Percentiles rank a stretch among this genome's conserved stretches.
phyloP scores from a whole-genome alignment of 2,888 invertebrate genomes.

The Sarcophaga variegata region DNA sequence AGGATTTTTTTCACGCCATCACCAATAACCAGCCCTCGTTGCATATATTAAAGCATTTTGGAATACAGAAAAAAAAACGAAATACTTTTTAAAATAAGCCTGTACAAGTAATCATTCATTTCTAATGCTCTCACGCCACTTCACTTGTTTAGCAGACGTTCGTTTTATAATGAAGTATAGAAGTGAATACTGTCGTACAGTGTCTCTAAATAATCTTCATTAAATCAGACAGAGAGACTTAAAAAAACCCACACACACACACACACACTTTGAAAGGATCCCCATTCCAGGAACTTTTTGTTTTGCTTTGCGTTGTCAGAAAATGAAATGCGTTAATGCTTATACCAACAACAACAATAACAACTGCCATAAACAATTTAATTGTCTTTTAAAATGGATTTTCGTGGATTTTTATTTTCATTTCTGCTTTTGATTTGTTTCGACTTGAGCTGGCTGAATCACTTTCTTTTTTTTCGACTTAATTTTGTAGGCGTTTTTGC shows the following conservation, averaged over 20 bases:
- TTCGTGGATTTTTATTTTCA: conserved; percentile 36
- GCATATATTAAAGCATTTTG: neutral
- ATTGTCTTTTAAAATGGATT: conserved; percentile 75
- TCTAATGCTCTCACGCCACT: conserved; percentile 15
- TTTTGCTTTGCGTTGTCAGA: conserved; percentile 3
- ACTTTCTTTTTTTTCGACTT: neutral
- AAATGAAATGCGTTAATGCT: conserved; percentile 65
- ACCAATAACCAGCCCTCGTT: conserved; percentile 28
- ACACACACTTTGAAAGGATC: conserved; percentile 15
- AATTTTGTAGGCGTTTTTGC: conserved; percentile 71
- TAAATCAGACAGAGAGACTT: conserved; percentile 59
- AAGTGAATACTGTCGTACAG: conserved; percentile 7
- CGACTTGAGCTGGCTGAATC: neutral
- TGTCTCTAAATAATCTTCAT: conserved; percentile 66
- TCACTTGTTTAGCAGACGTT: neutral
- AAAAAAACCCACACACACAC: too few relatives aligned
- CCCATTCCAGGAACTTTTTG: neutral
- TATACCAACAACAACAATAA: conserved; percentile 38
- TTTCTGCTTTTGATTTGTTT: conserved; percentile 53
- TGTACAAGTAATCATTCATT: conserved; percentile 48
- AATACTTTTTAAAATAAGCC: conserved; percentile 9
- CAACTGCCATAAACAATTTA: conserved; percentile 74
- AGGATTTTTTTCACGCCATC: conserved; percentile 22
- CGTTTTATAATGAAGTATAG: neutral
- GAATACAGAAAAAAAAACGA: neutral